Evolutionary conservation across 1,140 invertebrate species (phyloP).

Genomic region (Heliconius himera): DNA sequence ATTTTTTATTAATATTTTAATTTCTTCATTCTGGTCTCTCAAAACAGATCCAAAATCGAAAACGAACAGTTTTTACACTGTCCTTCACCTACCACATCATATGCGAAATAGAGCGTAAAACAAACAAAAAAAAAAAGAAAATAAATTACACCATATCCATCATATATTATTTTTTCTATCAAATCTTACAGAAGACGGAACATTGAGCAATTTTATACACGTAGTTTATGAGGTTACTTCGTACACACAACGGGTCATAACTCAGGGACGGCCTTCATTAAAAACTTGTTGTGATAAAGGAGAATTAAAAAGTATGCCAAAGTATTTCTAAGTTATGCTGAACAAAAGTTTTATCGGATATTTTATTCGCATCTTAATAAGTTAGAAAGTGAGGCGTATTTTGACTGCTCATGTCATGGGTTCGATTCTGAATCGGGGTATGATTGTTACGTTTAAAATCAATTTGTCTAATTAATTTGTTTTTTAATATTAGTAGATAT

Average conservation of each 20-base stretch:
- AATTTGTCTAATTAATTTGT: too few species aligned
- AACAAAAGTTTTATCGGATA: background rate
- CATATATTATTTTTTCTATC: background rate
- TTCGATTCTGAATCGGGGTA: too few species aligned
- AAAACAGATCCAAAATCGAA: too few species aligned
- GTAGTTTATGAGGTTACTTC: slow-evolving; percentile 43
- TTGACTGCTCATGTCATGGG: too few species aligned
- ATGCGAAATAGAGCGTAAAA: too few species aligned
- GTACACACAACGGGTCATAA: slow-evolving; percentile 40
- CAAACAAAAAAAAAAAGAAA: background rate
- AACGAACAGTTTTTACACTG: too few species aligned
- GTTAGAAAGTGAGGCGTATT: too few species aligned
- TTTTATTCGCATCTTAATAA: slow-evolving; percentile 1
- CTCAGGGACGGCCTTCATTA: slow-evolving; percentile 44
- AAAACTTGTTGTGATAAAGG: slow-evolving; percentile 33
- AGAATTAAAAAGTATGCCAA: slow-evolving; percentile 33
- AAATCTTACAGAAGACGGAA: slow-evolving; percentile 35
- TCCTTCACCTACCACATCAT: too few species aligned
- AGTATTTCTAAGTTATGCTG: slow-evolving; percentile 2
- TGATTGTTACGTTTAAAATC: too few species aligned
- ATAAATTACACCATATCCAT: slow-evolving; percentile 33
- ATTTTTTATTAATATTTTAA: too few species aligned
- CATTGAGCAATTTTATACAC: slow-evolving; percentile 43
- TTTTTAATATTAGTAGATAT: too few species aligned
- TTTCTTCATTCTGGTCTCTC: too few species aligned